phyloP scores from a whole-genome alignment of 2,113 vertebrate species.

The Heliornis fulica region DNA sequence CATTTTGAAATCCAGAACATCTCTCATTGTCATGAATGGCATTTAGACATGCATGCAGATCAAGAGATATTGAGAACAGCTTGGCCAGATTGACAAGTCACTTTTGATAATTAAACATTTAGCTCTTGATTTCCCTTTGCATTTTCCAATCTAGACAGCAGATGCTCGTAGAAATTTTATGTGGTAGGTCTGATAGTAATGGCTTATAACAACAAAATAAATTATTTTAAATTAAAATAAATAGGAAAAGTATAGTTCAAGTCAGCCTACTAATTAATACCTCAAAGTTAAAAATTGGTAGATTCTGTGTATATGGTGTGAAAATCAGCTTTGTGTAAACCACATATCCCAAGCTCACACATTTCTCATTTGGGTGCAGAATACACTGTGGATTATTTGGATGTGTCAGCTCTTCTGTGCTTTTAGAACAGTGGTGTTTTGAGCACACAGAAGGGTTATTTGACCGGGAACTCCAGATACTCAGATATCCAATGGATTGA shows the following conservation, averaged over 20 bases:
- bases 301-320: neutral
- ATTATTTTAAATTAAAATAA: neutral
- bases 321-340: neutral
- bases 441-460: neutral
- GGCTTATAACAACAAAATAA: neutral
- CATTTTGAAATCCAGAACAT: neutral
- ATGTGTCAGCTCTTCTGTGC: neutral
- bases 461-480: neutral
- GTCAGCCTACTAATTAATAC: neutral
- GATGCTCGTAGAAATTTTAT: neutral
- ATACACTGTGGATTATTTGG: neutral
- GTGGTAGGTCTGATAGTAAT: neutral
- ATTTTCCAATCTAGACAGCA: neutral
- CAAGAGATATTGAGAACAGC: neutral
- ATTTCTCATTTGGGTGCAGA: neutral
- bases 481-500: neutral
- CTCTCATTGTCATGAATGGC: neutral
- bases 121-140: neutral
- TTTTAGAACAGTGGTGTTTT: neutral
- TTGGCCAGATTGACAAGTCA: neutral
- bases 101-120: neutral
- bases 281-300: neutral
- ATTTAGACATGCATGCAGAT: neutral
- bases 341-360: neutral
- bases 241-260: neutral